Percentiles rank a stretch among this genome's conserved stretches.
Conservation (phyloP, 2,888 invertebrate species). For the Omphaloscelis lunosa region DNA sequence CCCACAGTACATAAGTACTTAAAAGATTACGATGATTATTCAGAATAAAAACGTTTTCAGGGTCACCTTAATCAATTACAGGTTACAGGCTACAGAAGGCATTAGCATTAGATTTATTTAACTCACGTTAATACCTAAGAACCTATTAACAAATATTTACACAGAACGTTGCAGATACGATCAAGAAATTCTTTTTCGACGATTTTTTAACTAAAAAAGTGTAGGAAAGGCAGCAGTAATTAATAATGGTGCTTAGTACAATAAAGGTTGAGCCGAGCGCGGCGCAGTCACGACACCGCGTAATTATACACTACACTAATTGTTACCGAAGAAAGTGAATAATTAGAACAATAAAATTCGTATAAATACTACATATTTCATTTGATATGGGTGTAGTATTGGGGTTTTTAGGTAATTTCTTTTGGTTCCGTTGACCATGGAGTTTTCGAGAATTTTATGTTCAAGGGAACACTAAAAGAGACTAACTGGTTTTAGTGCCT, state of each 20-base stretch:
- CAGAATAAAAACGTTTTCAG: not conserved
- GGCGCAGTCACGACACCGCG: conserved; percentile 59
- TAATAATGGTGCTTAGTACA: conserved; percentile 66
- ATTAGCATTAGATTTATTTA: conserved; percentile 30
- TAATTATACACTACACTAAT: conserved; percentile 67
- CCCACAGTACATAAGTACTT: not conserved
- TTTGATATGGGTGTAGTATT: conserved; percentile 41
- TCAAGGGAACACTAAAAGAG: not conserved
- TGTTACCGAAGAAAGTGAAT: conserved; percentile 66
- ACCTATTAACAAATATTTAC: conserved; percentile 60
- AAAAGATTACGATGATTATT: not conserved
- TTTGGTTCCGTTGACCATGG: not conserved
- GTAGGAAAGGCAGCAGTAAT: conserved; percentile 57
- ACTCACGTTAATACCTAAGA: conserved; percentile 31
- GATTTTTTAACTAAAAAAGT: conserved; percentile 40
- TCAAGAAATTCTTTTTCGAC: conserved; percentile 50
- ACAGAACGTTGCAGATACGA: conserved; percentile 57
- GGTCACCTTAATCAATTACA: conserved; percentile 18
- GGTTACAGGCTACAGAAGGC: conserved; percentile 24
- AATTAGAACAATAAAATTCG: conserved; percentile 65
- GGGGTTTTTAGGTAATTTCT: conserved; percentile 5
- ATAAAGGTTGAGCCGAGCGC: conserved; percentile 52
- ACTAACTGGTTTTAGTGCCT: no score
- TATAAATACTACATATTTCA: conserved; percentile 66
- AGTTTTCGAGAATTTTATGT: not conserved